These are phyloP conservation scores for Pseudococcus longispinus DNA, from an alignment of 2,888 invertebrate species.

Conservation along the genomic window DNA sequence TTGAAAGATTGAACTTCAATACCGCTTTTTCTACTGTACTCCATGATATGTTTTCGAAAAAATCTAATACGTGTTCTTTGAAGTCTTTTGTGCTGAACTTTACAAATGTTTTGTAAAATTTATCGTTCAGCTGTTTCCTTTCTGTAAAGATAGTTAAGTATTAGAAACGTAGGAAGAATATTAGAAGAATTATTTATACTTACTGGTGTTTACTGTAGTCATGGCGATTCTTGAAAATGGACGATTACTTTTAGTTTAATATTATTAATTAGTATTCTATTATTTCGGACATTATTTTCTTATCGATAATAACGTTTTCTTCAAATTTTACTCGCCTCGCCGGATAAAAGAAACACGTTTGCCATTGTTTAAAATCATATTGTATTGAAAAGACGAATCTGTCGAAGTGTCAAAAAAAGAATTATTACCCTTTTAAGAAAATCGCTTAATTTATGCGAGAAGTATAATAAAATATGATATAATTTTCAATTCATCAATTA, in stretches of 20 bases:
- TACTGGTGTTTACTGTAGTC: not conserved
- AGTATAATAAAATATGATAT: too few species aligned
- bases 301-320: too few species aligned
- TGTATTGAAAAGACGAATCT: too few species aligned
- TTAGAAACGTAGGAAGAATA: not conserved
- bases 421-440: too few species aligned
- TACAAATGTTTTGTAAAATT: not conserved
- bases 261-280: not conserved
- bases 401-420: too few species aligned
- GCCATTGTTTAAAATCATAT: too few species aligned
- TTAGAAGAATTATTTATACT: not conserved
- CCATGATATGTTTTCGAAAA: constrained; percentile 42
- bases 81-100: constrained; percentile 28
- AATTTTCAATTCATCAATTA: too few species aligned
- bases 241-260: not conserved
- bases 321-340: too few species aligned
- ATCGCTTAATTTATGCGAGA: too few species aligned
- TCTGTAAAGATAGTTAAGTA: not conserved
- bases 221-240: not conserved
- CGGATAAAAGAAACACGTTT: too few species aligned
- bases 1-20: constrained; percentile 23
- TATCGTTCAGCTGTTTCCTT: constrained; percentile 30
- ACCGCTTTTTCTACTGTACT: not conserved
- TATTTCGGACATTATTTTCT: too few species aligned
- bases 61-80: not conserved